A percentile compares a stretch with the other conserved stretches of the same genome.
phyloP scores from a whole-genome alignment of 2,888 invertebrate genomes.

The Hypsopygia costalis region DNA sequence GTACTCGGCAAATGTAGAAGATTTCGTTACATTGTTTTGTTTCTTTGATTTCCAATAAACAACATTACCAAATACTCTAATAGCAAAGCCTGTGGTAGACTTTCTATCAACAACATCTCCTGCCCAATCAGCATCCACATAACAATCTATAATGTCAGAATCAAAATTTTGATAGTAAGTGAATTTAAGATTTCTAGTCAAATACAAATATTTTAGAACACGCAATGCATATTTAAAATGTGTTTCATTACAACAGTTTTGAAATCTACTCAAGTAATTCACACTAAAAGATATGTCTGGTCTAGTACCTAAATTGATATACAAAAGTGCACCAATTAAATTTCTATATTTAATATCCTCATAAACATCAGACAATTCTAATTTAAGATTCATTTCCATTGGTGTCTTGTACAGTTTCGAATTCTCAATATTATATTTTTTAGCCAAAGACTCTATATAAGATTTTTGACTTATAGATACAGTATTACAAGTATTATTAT shows the following conservation, averaged over 20 bases:
- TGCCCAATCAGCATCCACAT: constrained; percentile 36
- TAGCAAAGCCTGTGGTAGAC: constrained; percentile 33
- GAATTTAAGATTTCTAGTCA: constrained; percentile 19
- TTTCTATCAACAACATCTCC: too few species aligned
- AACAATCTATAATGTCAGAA: constrained; percentile 24
- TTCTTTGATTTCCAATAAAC: constrained; percentile 37
- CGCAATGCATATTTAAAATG: constrained; percentile 25
- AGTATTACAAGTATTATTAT: constrained; percentile 17
- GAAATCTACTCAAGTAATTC: constrained; percentile 39
- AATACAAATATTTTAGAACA: constrained; percentile 16
- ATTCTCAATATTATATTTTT: constrained; percentile 24
- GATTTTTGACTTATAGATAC: constrained; percentile 28
- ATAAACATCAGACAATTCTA: constrained; percentile 19
- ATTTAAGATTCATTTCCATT: constrained; percentile 24
- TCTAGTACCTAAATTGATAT: constrained; percentile 36
- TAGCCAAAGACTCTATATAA: constrained; percentile 26
- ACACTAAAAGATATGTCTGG: constrained; percentile 34
- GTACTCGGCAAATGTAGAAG: constrained; percentile 31
- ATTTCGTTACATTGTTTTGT: constrained; percentile 31
- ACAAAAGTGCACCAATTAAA: constrained; percentile 29
- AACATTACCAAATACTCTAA: constrained; percentile 35
- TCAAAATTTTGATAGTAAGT: constrained; percentile 21
- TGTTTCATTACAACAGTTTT: constrained; percentile 31
- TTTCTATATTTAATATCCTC: constrained; percentile 29
- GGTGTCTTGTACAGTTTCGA: constrained; percentile 26